A percentile compares a stretch with the other conserved stretches of the same genome.
Evolutionary conservation across 2,113 vertebrate species (phyloP).

Genomic region (Zootoca vivipara): DNA sequence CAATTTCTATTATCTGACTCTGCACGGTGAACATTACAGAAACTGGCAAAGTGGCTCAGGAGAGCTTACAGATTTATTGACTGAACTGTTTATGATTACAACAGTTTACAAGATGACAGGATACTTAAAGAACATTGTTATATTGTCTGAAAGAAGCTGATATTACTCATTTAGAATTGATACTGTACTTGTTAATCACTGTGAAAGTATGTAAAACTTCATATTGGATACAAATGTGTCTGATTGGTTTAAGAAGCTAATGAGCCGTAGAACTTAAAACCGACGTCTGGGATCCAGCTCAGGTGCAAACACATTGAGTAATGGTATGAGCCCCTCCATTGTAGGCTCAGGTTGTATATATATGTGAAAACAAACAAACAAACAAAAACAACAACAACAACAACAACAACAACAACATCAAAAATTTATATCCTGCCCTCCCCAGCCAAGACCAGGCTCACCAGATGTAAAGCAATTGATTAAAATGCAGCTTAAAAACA

Average conservation of each 20-base stretch:
- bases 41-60: background rate
- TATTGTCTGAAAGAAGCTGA: background rate
- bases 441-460: too few relatives aligned
- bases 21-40: background rate
- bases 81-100: background rate
- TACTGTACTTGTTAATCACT: background rate
- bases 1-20: background rate
- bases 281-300: background rate
- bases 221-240: background rate
- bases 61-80: background rate
- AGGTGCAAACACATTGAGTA: background rate
- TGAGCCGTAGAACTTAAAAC: background rate
- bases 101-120: background rate
- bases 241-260: background rate
- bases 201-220: background rate
- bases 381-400: too few relatives aligned
- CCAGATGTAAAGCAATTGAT: too few relatives aligned
- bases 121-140: background rate
- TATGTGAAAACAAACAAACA: too few relatives aligned
- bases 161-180: background rate
- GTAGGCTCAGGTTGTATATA: too few relatives aligned
- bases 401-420: too few relatives aligned
- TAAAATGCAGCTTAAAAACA: too few relatives aligned
- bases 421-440: too few relatives aligned
- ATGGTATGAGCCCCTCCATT: too few relatives aligned